Evolutionary conservation across 2,797 vertebrate genomes (phyloP).

Genomic region (Hybognathus amarus): DNA sequence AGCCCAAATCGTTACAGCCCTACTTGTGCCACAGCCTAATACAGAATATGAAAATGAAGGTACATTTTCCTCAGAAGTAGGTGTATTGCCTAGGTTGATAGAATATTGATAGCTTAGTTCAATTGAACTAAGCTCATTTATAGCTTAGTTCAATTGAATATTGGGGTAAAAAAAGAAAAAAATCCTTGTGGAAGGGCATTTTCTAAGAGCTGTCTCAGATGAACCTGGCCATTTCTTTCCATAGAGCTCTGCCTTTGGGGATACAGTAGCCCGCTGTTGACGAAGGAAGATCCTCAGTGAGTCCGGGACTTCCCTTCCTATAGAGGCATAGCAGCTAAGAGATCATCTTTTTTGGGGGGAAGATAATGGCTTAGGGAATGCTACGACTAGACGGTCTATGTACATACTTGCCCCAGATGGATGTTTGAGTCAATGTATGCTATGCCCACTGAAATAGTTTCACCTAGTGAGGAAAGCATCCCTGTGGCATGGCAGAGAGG

Average conservation of each 20-base stretch:
- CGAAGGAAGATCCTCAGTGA: not conserved
- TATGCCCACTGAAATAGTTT: not conserved
- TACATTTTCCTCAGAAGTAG: not conserved
- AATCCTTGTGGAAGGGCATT: too few relatives aligned
- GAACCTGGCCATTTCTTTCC: not conserved
- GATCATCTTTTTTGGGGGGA: not conserved
- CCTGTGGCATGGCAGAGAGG: not conserved
- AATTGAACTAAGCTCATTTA: too few relatives aligned
- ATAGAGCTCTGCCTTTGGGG: not conserved
- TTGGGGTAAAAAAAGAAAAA: not conserved
- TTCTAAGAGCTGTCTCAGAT: too few relatives aligned
- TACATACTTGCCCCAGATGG: too few relatives aligned
- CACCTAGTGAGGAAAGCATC: not conserved
- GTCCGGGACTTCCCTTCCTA: not conserved
- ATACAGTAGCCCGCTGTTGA: not conserved
- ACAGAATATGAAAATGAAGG: too few relatives aligned
- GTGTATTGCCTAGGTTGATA: not conserved
- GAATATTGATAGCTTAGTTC: too few relatives aligned
- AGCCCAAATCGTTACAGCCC: too few relatives aligned
- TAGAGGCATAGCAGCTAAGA: not conserved
- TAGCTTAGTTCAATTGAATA: too few relatives aligned
- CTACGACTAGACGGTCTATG: not conserved
- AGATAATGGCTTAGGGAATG: not conserved
- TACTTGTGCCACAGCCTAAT: too few relatives aligned
- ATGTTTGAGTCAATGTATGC: not conserved